Percentiles rank a stretch among this genome's conserved stretches.
phyloP scores from a whole-genome alignment of 23 tunicate species.

The Ascidia mentula region DNA sequence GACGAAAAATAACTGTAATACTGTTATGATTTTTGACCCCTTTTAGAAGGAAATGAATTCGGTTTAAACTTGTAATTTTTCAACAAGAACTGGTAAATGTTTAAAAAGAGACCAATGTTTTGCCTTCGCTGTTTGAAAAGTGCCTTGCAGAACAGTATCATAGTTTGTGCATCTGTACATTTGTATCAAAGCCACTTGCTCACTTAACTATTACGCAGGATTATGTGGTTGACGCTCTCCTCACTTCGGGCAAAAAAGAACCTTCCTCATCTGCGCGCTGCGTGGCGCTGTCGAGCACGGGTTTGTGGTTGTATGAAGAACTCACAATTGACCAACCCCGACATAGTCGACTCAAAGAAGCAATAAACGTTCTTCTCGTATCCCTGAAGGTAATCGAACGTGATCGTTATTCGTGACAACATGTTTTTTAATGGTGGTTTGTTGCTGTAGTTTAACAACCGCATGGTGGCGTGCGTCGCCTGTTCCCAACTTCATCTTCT shows the following conservation, averaged over 20 bases:
- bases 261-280: conserved; percentile 74
- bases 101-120: no score
- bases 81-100: no score
- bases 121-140: no score
- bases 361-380: conserved; percentile 70
- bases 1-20: no score
- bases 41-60: no score
- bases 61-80: no score
- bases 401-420: background rate
- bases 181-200: no score
- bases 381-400: conserved; percentile 77
- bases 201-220: no score
- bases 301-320: conserved; percentile 91
- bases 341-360: conserved; percentile 64
- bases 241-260: conserved; percentile 74
- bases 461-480: conserved; percentile 71
- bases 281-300: conserved; percentile 79
- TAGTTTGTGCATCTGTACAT: no score
- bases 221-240: conserved; percentile 75
- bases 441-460: conserved; percentile 57
- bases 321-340: conserved; percentile 46
- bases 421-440: background rate
- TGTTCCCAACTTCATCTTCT: conserved; percentile 80
- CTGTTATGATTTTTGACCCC: no score
- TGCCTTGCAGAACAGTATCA: no score